Conservation (phyloP, 1,140 invertebrate species). For the Leptestheria dahalacensis region DNA sequence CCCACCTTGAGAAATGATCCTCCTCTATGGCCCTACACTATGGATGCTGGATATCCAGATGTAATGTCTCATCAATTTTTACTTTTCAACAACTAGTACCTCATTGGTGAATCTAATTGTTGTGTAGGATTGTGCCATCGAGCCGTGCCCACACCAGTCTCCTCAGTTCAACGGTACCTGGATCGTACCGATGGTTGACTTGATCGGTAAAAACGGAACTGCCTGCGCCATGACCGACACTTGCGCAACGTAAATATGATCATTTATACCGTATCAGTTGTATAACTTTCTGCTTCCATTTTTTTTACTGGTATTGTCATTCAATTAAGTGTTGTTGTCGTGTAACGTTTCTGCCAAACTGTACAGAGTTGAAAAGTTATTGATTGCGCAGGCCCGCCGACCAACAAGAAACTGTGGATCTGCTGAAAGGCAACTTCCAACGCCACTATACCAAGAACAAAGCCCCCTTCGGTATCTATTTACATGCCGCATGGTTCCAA, state of each 20-base stretch:
- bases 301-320: too few relatives aligned
- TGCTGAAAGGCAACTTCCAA: slow-evolving; percentile 22
- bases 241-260: slow-evolving; percentile 31
- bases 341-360: too few relatives aligned
- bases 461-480: slow-evolving; percentile 50
- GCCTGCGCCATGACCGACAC: slow-evolving; percentile 45
- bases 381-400: slow-evolving; percentile 4
- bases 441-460: slow-evolving; percentile 40
- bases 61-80: too few relatives aligned
- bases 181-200: slow-evolving; percentile 46
- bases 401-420: slow-evolving; percentile 21
- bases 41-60: background rate
- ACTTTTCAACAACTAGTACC: too few relatives aligned
- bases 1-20: background rate
- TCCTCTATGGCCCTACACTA: slow-evolving; percentile 8
- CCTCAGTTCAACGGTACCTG: slow-evolving; percentile 42
- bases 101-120: too few relatives aligned
- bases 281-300: too few relatives aligned
- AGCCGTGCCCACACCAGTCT: slow-evolving; percentile 39
- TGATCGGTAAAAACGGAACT: slow-evolving; percentile 31
- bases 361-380: too few relatives aligned
- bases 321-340: too few relatives aligned
- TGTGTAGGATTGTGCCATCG: slow-evolving; percentile 40
- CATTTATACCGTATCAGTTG: too few relatives aligned
- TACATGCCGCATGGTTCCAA: slow-evolving; percentile 10